Evolutionary conservation across 2,888 invertebrate genomes (phyloP), one percentile per base, ranked within the genome.

Genomic region (Epistrophe grossulariae): DNA sequence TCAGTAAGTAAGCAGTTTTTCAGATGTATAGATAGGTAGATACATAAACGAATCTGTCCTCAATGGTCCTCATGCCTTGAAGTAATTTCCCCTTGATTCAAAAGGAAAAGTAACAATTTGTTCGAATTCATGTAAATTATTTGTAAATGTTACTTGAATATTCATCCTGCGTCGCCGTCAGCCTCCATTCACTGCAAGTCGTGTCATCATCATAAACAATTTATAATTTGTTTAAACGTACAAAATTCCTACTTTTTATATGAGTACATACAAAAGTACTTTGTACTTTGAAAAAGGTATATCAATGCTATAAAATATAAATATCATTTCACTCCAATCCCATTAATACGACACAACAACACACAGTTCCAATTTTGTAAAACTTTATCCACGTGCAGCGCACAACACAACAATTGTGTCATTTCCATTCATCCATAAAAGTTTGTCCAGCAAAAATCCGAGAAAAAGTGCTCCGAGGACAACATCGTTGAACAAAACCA

Each of bases 401-500:
- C 24, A 1, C 24, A 24, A 24, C 24, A 48, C 1, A 0, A 19
- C 3, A 28, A 19, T 71, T 64, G 19, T 48, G 40, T 59, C 40
- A 17, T 52, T 50, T 48, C 60, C 48, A 80, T 76, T 82, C 52
- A 72, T n/a, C 15, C 70, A 57, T 83, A 62, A 83, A 83, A 83
- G 55, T 80, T 80, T 5, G 57, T 64, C 28, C 52, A 59, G 9
- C 57, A 78, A 66, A 78, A 43, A 72, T 66, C 59, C 31, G 13
- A 40, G 48, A 70, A 55, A 55, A 52, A 70, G 15, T 70, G 55
- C 70, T 72, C 70, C 62, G 50, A 45, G 79, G 79, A 48, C 45
- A 73, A 62, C 31, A 50, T 70, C 72, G 43, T 73, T 62, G 35
- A 57, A 82, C 70, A 78, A 73, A 82, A 74, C 70, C 78, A 81